Base-by-base conservation (phyloP, 2,888 invertebrate genomes). In the Pantelozetes paolii region DNA sequence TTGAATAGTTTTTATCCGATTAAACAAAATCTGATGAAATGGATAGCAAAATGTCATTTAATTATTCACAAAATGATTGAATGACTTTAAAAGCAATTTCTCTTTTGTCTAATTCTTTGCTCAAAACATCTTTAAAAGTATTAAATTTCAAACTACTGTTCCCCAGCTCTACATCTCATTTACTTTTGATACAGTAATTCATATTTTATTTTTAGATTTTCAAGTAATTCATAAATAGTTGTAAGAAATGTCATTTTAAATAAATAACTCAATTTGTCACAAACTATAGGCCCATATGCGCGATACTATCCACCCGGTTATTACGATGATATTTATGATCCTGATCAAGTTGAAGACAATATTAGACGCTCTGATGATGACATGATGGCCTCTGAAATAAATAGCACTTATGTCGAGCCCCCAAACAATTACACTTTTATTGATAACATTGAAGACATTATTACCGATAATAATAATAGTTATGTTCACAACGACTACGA, bases 301-400 rank as follows among this genome's bases (percentile, higher is more conserved):
- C 30, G 40, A 40, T 48, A 20, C 30, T 71, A 71, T 32, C 71
- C 71, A 11, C 48, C 71, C 45, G 71, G 71, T 42, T n/a, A 20
- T 48, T 71, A 71, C 48, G 71, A 71, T 32, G 54, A 45, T 18
- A 30, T 23, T 6, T 72, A 36, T 20, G 18, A 18, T n/a, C 59
- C 42, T 2, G 72, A 36, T 42, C 11, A 1, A 2, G 59, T 57
- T 18, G 59, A 57, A 36, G 72, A 32, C 20, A 54, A 20, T 8
- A 9, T 23, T 54, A 32, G 45, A 9, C 54, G 54, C 15, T 59
- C 59, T n/a, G 59, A 59, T 30, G 36, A 59, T 18, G 71, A 48
- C 5, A 71, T 54, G 48, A 26, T 36, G 18, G 48, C 1, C 30
- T 13, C 20, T 3, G 28, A 48, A 9, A n/a, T 54, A 1, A 71